Percentiles rank a stretch among this genome's conserved stretches.
These are phyloP conservation scores for Seladonia tumulorum DNA, from an alignment of 2,888 invertebrate genomes.

Conservation along the genomic window DNA sequence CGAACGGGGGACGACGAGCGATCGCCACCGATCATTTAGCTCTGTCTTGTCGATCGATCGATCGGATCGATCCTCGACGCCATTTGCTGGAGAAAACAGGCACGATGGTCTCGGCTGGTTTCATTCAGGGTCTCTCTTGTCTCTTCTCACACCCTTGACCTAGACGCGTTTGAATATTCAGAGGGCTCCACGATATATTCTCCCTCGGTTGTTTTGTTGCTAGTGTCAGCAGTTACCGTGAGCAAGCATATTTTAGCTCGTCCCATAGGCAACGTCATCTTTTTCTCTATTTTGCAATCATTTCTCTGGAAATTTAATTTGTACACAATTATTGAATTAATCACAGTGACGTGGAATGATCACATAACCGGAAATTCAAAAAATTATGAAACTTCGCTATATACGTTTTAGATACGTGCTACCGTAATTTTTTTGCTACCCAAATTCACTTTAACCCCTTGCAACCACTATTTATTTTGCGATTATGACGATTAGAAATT, in stretches of 20 bases:
- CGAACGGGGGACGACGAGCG: slow-evolving; percentile 22
- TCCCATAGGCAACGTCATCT: background rate
- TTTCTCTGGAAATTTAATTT: too few relatives aligned
- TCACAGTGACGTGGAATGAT: too few relatives aligned
- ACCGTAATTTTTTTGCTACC: too few relatives aligned
- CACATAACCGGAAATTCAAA: too few relatives aligned
- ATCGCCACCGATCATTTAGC: slow-evolving; percentile 1
- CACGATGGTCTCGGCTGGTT: background rate
- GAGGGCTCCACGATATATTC: background rate
- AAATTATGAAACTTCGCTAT: too few relatives aligned
- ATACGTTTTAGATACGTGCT: too few relatives aligned
- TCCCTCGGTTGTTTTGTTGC: slow-evolving; percentile 50
- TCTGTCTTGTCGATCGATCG: slow-evolving; percentile 13
- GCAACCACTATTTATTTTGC: too few relatives aligned
- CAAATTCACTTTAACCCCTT: too few relatives aligned
- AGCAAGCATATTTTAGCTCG: background rate
- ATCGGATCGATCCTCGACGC: background rate
- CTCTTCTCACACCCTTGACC: slow-evolving; percentile 64
- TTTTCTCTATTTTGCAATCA: background rate
- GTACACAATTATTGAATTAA: too few relatives aligned
- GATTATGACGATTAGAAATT: too few relatives aligned
- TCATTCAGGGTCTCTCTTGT: background rate
- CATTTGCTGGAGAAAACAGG: background rate
- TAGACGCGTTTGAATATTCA: slow-evolving; percentile 67
- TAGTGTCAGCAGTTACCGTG: background rate